Base-by-base conservation (phyloP, 1,140 invertebrate genomes). In the Polypedilum vanderplanki region DNA sequence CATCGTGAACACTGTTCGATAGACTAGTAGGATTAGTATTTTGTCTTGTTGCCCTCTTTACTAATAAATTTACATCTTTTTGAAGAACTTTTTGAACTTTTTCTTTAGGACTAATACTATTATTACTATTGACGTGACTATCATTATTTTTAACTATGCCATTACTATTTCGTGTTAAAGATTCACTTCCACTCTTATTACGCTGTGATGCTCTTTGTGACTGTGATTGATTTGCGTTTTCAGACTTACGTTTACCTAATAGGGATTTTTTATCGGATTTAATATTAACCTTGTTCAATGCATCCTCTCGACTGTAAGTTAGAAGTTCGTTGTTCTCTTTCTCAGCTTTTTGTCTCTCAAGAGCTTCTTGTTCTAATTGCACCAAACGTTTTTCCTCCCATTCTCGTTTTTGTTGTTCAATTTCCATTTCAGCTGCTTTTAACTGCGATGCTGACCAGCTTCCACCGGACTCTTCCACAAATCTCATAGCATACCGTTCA, bases 401-500 rank as follows among this genome's bases (percentile, higher is more conserved):
- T 80, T 98, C 95, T 77, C 91, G 90, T 83, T 97, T 97, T 83
- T 94, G 90, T 77, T 92, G 88, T 79, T 96, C 94, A 76, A 97
- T 90, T 83, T 98, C 93, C 17, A 93, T 92, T 81, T 96, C 93
- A 9, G 95, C 95, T 10, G 91, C 90, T 22, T 93, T 90, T 12
- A 95, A 79, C 77, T 94, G 92, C 78, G 97, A 94, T 1, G 90
- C 90, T 33, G 90, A 90, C 83, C 92, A 92, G 4, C 90, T 91
- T 17, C 93, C 93, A 81, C 96, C 94, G 12, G 90, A 90, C 74
- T 88, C 88, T 84, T 98, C 97, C 76, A 98, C 90, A 78, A 96
- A 92, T 20, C 89, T 88, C 87, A 98, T 93, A 18, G 97, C 97
- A 84, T 97, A 98, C 74, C 90, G 88, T 83, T 98, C 96, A 74